Evolutionary conservation across 2,797 vertebrate genomes (phyloP).

Genomic region (Rachycentron canadum): DNA sequence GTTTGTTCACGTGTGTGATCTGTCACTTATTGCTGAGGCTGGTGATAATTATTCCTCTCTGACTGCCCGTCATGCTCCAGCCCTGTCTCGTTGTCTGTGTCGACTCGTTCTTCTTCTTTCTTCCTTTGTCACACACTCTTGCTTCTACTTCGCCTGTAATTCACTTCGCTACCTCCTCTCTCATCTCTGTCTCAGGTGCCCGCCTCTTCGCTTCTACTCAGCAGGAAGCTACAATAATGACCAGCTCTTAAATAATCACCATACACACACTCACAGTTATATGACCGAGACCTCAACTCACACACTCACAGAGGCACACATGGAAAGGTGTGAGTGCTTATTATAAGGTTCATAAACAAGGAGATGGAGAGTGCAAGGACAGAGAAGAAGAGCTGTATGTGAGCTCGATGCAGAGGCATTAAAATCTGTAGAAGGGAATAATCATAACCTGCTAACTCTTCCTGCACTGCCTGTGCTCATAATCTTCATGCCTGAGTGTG

Average conservation of each 20-base stretch:
- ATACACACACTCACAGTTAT: conserved; percentile 1
- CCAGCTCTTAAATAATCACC: conserved; percentile 38
- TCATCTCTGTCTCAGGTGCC: neutral
- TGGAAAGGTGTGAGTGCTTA: conserved; percentile 26
- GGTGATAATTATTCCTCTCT: conserved; percentile 22
- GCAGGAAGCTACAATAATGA: conserved; percentile 45
- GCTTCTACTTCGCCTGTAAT: conserved; percentile 12
- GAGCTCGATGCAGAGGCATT: conserved; percentile 30
- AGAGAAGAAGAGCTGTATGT: conserved; percentile 18
- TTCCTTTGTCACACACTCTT: conserved; percentile 15
- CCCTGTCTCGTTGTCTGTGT: neutral
- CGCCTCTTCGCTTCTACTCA: conserved; percentile 9
- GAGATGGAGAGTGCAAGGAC: conserved; percentile 20
- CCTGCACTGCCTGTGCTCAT: conserved; percentile 11
- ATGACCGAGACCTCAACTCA: neutral
- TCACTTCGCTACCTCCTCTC: conserved; percentile 9
- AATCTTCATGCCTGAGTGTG: conserved; percentile 13
- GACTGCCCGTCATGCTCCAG: conserved; percentile 12
- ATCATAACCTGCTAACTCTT: conserved; percentile 24
- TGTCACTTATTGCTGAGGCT: conserved; percentile 22
- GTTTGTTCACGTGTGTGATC: conserved; percentile 9
- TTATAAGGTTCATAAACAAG: conserved; percentile 49
- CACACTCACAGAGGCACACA: neutral
- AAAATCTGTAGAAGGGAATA: conserved; percentile 26
- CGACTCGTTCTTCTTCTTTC: conserved; percentile 16